These are phyloP conservation scores for Pegea sp. DNA, from an alignment of 23 tunicate species.

Conservation along the genomic window DNA sequence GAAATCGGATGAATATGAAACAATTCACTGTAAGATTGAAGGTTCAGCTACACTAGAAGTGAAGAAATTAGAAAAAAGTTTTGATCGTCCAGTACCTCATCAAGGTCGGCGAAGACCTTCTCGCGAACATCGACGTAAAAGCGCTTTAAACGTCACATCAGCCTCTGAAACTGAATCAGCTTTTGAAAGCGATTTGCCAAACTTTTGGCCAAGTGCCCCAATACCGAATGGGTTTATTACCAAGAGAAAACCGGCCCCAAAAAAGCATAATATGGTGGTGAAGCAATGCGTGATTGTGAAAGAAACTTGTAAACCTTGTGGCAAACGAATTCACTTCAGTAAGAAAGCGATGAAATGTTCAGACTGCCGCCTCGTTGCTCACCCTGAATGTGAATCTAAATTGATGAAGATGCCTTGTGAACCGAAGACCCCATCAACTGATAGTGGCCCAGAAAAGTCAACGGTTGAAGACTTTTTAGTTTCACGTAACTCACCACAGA, in stretches of 20 bases:
- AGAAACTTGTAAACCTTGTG: slow-evolving; percentile 89
- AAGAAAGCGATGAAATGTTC: slow-evolving; percentile 66
- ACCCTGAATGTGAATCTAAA: slow-evolving; percentile 45
- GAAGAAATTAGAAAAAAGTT: slow-evolving; percentile 56
- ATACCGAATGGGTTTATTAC: slow-evolving; percentile 6
- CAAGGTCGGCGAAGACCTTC: slow-evolving; percentile 84
- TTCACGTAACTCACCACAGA: slow-evolving; percentile 39
- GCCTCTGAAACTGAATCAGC: slow-evolving; percentile 56
- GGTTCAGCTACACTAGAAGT: slow-evolving; percentile 77
- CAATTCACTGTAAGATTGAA: slow-evolving; percentile 57
- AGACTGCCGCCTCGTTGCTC: slow-evolving; percentile 50
- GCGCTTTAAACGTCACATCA: slow-evolving; percentile 32
- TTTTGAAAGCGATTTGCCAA: slow-evolving; percentile 38
- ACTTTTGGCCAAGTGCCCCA: slow-evolving; percentile 53
- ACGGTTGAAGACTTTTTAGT: slow-evolving; percentile 33
- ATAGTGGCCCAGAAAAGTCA: slow-evolving; percentile 1
- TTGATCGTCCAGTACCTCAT: slow-evolving; percentile 55
- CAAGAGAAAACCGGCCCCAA: slow-evolving; percentile 1
- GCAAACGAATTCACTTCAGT: slow-evolving; percentile 71
- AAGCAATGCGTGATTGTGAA: slow-evolving; percentile 78
- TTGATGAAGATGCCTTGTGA: slow-evolving; percentile 23
- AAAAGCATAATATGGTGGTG: slow-evolving; percentile 31
- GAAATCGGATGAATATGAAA: slow-evolving; percentile 23
- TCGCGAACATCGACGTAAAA: slow-evolving; percentile 65
- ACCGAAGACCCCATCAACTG: slow-evolving; percentile 8